Percentiles rank a stretch among this genome's conserved stretches.
Evolutionary conservation across 2,888 invertebrate species (phyloP).

Genomic region (Rotaria sp.): DNA sequence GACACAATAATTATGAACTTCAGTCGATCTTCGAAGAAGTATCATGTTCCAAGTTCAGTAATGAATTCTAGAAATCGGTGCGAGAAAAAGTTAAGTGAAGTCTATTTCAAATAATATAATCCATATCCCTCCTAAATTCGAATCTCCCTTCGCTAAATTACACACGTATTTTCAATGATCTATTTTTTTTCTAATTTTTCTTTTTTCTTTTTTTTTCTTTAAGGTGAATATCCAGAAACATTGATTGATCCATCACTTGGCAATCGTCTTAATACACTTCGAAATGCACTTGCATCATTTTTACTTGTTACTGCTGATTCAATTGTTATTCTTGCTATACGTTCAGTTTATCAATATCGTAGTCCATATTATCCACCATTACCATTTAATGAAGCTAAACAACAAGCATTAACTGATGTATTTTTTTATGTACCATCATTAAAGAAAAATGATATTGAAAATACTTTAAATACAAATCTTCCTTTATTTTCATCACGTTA

Average conservation of each 20-base stretch:
- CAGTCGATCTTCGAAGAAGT: no score
- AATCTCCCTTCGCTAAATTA: no score
- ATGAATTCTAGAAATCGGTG: no score
- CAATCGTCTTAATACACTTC: not conserved
- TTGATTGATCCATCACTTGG: constrained; percentile 17
- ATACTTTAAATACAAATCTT: not conserved
- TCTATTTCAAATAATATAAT: no score
- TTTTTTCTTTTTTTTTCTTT: no score
- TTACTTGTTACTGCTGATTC: not conserved
- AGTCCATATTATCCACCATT: constrained; percentile 17
- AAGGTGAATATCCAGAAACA: constrained; percentile 8
- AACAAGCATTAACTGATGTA: constrained; percentile 14
- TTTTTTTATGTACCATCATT: not conserved
- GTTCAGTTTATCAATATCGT: not conserved
- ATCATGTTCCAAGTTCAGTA: no score
- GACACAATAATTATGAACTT: no score
- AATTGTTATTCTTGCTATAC: not conserved
- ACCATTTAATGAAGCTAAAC: not conserved
- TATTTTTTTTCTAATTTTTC: no score
- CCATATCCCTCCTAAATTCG: no score
- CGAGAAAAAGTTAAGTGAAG: no score
- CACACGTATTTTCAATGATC: no score
- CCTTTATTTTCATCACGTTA: not conserved
- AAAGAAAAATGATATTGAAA: not conserved
- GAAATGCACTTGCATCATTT: not conserved